Evolutionary conservation across 1,140 invertebrate genomes (phyloP).

Genomic region (Drosophila baimaii): DNA sequence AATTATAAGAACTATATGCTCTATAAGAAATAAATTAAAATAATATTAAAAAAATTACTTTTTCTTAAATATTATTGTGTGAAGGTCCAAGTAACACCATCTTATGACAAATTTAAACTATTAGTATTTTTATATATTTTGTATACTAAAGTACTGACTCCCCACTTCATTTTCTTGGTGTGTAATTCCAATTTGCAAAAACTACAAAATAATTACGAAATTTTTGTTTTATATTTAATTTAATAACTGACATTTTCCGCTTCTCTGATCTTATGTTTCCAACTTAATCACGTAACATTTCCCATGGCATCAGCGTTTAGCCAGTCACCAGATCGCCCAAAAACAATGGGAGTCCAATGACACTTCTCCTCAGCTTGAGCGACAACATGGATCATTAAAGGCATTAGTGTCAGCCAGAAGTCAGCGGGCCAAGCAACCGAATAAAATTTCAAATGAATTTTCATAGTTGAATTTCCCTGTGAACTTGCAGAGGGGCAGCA

Average conservation of each 20-base stretch:
- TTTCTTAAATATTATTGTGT: no score
- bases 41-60: no score
- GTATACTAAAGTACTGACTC: no score
- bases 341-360: conserved; percentile 52
- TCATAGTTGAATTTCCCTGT: conserved; percentile 40
- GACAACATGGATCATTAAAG: conserved; percentile 53
- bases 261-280: conserved; percentile 11
- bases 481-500: conserved; percentile 3
- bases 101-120: no score
- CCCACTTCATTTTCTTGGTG: no score
- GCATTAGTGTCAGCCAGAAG: conserved; percentile 53
- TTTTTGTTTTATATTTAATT: neutral
- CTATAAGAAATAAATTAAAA: no score
- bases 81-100: no score
- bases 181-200: conserved; percentile 1
- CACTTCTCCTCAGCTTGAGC: conserved; percentile 39
- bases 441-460: conserved; percentile 42
- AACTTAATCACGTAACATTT: conserved; percentile 27
- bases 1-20: no score
- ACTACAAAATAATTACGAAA: conserved; percentile 2
- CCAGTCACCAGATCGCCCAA: conserved; percentile 37
- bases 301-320: conserved; percentile 30
- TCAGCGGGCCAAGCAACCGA: conserved; percentile 41
- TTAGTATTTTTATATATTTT: no score
- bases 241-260: conserved; percentile 26